Evolutionary conservation across 2,797 vertebrate genomes (phyloP).

Genomic region (Spinibarbus caldwelli): DNA sequence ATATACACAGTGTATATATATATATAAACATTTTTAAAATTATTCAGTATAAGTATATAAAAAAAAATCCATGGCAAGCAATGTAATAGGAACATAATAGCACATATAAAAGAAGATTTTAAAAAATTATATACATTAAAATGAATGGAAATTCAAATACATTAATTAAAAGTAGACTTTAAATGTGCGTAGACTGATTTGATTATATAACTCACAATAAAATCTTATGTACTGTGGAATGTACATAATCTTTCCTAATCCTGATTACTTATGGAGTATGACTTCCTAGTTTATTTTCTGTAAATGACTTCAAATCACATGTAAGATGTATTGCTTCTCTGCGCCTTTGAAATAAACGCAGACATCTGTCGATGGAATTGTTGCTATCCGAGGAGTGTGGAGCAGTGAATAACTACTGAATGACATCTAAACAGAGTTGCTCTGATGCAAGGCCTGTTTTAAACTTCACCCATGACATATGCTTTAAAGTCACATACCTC

Average conservation of each 20-base stretch:
- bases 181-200: not conserved
- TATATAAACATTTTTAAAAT: too few species aligned
- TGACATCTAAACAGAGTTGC: slow-evolving; percentile 42
- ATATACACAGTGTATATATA: too few species aligned
- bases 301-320: not conserved
- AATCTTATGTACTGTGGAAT: not conserved
- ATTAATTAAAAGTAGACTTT: not conserved
- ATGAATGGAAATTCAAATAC: too few species aligned
- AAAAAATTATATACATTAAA: too few species aligned
- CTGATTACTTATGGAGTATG: slow-evolving; percentile 1
- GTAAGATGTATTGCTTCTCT: not conserved
- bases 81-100: too few species aligned
- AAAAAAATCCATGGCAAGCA: too few species aligned
- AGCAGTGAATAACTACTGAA: slow-evolving; percentile 23
- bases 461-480: slow-evolving; percentile 46
- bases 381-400: slow-evolving; percentile 35
- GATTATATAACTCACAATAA: not conserved
- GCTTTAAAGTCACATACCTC: slow-evolving; percentile 43
- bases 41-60: too few species aligned
- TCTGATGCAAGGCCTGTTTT: slow-evolving; percentile 50
- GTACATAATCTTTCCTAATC: slow-evolving; percentile 10
- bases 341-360: slow-evolving; percentile 2
- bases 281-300: slow-evolving; percentile 24
- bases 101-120: too few species aligned
- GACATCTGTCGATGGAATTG: slow-evolving; percentile 22